These are phyloP conservation scores for Xylocopa sonorina DNA, from an alignment of 1,140 invertebrate genomes.

Conservation along the genomic window DNA sequence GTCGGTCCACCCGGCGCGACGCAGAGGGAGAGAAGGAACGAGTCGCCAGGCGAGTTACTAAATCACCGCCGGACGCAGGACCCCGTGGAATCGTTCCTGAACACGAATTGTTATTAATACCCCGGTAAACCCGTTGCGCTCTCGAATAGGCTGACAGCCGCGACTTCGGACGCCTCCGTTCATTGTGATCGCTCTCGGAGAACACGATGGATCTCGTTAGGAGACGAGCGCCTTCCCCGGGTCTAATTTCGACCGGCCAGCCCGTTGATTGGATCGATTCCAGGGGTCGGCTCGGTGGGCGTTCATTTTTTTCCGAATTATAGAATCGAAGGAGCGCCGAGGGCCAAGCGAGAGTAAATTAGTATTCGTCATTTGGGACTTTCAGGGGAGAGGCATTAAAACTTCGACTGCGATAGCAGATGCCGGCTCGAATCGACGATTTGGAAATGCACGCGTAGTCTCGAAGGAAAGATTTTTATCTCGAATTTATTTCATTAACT, in stretches of 20 bases:
- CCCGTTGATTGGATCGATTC: conserved; percentile 48
- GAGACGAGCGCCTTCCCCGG: conserved; percentile 16
- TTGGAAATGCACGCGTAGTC: not conserved
- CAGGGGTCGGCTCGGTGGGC: not conserved
- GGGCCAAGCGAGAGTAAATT: conserved; percentile 8
- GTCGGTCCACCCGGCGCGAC: not conserved
- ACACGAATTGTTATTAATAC: conserved; percentile 78
- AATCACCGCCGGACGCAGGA: conserved; percentile 74
- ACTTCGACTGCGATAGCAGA: not conserved
- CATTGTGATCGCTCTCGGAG: conserved; percentile 17
- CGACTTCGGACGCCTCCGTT: conserved; percentile 18
- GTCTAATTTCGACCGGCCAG: conserved; percentile 30
- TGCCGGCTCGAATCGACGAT: not conserved
- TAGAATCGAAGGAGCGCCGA: not conserved
- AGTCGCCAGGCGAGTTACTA: conserved; percentile 79
- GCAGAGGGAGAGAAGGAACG: conserved; percentile 56
- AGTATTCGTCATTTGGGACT: not conserved
- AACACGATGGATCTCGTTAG: conserved; percentile 71
- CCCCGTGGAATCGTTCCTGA: conserved; percentile 69
- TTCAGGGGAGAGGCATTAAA: not conserved
- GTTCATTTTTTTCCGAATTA: conserved; percentile 8
- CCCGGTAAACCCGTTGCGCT: conserved; percentile 38
- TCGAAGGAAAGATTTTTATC: too few relatives aligned
- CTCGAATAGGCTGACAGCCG: conserved; percentile 53
- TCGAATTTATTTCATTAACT: too few relatives aligned